Base-by-base conservation (phyloP, 2,113 vertebrate genomes). In the Chascanopsetta lugubris region DNA sequence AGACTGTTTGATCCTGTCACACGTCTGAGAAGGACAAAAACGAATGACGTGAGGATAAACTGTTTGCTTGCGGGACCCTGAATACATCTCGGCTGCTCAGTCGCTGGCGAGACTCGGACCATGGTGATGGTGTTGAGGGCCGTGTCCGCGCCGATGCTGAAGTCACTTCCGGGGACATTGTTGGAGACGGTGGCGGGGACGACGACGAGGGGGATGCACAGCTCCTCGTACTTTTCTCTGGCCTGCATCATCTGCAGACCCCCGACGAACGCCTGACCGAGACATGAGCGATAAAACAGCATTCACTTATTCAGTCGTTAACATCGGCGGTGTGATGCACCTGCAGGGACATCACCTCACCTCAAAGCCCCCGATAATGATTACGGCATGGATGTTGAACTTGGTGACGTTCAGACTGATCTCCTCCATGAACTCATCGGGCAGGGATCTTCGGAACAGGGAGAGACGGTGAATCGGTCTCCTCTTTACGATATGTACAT, bases 1-100 rank as follows among this genome's bases (percentile, higher is more conserved):
- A 0, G 97, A 98, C 81, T 98, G 96, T 84, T 99, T 99, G 85
- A 99, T 96, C 64, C 94, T 93, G 84, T 99, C 97, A 5, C 95
- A 96, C 1, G 95, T 96, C 94, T 96, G 77, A 51, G 51, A 69
- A 30, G 12, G 18, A 30, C 18, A 47, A 18, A 55, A 18, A 2
- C 8, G 17, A 10, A 2, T 12, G 17, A 10, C 3, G 3, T 42
- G 8, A 53, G 21, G n/a, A n/a, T n/a, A n/a, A n/a, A n/a, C n/a
- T n/a, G n/a, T n/a, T n/a, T n/a, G n/a, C n/a, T n/a, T n/a, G n/a
- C n/a, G n/a, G n/a, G n/a, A n/a, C n/a, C n/a, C n/a, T 18, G 20
- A 48, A n/a, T 46, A 61, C 8, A 43, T n/a, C n/a, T n/a, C n/a
- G n/a, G n/a, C n/a, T n/a, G n/a, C n/a, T n/a, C n/a, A n/a, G n/a